A percentile compares a stretch with the other conserved stretches of the same genome.
phyloP scores from a whole-genome alignment of 2,888 invertebrate species.

The Leptopilina syphax region DNA sequence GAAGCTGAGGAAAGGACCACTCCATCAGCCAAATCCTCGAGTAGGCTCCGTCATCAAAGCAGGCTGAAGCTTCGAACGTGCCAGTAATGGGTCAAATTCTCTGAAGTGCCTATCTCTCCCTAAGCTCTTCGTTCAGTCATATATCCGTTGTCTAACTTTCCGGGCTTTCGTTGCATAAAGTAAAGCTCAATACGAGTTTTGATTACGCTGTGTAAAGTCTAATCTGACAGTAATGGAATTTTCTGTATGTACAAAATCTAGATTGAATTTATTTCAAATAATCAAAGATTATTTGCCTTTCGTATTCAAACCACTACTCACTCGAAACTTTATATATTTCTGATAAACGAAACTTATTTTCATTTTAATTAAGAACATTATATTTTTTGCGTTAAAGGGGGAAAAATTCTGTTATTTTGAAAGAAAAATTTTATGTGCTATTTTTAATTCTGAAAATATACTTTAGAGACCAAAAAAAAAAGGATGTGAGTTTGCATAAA shows the following conservation, averaged over 20 bases:
- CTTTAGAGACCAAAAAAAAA: too few relatives aligned
- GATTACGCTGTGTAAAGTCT: slow-evolving; percentile 60
- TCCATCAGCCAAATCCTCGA: slow-evolving; percentile 70
- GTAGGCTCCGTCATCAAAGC: slow-evolving; percentile 71
- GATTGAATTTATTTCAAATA: slow-evolving; percentile 6
- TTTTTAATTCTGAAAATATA: too few relatives aligned
- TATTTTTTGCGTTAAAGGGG: too few relatives aligned
- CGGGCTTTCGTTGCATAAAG: slow-evolving; percentile 38
- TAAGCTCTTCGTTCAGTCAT: slow-evolving; percentile 41
- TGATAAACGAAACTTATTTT: neutral
- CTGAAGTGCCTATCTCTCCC: slow-evolving; percentile 54
- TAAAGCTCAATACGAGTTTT: slow-evolving; percentile 59
- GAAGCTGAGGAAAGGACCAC: slow-evolving; percentile 49
- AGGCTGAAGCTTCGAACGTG: slow-evolving; percentile 67
- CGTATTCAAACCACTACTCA: neutral
- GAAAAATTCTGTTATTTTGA: too few relatives aligned
- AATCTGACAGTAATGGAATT: slow-evolving; percentile 37
- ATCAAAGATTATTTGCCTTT: slow-evolving; percentile 16
- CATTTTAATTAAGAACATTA: too few relatives aligned
- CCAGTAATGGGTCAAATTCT: slow-evolving; percentile 69
- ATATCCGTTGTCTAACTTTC: slow-evolving; percentile 46
- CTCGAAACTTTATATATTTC: neutral
- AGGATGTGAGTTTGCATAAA: too few relatives aligned
- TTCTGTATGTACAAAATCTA: neutral
- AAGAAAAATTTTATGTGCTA: too few relatives aligned